Evolutionary conservation across 2,113 vertebrate genomes (phyloP), one percentile per base, ranked within the genome.

Genomic region (Mesitornis unicolor): DNA sequence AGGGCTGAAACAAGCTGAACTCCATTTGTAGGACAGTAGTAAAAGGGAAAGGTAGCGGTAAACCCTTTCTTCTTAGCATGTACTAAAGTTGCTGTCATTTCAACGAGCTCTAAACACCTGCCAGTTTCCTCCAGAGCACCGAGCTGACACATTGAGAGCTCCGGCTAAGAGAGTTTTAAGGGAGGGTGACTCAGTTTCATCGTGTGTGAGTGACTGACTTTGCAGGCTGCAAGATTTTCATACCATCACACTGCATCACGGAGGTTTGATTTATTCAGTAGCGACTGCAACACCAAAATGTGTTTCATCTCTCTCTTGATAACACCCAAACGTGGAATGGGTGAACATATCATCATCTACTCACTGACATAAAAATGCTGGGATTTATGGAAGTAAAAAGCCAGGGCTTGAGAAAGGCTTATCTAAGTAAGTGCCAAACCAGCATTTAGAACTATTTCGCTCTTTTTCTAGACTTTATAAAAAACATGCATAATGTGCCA

Each of bases 201-300:
- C 78, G 54, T 24, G 16, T 95, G 53, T 67, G 85, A 90, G 69
- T 78, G 90, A 91, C 56, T 92, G 95, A 64, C 80, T 97, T 77
- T 0, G 0, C 86, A 95, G 76, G 53, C 84, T 82, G 93, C 3
- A n/a, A 90, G 80, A 85, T 95, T 95, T 96, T 95, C 81, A 63
- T 93, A 87, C 76, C 84, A 80, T 92, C 87, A 86, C 80, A 57
- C 92, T 71, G 47, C 88, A 87, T 93, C 88, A 59, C 81, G 0
- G 14, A n/a, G 25, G 61, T 68, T 71, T 97, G 94, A 99, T 99
- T 99, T 98, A 98, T 98, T 98, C 98, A 94, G 91, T 87, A 98
- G 82, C 73, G 94, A 98, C 98, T 97, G 96, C 98, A 99, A 98
- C 98, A 98, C 96, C 53, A 69, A 98, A 96, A 98, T 97, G 98